These are phyloP conservation scores for Penaeus monodon DNA, from an alignment of 2,888 invertebrate genomes.

Conservation along the genomic window DNA sequence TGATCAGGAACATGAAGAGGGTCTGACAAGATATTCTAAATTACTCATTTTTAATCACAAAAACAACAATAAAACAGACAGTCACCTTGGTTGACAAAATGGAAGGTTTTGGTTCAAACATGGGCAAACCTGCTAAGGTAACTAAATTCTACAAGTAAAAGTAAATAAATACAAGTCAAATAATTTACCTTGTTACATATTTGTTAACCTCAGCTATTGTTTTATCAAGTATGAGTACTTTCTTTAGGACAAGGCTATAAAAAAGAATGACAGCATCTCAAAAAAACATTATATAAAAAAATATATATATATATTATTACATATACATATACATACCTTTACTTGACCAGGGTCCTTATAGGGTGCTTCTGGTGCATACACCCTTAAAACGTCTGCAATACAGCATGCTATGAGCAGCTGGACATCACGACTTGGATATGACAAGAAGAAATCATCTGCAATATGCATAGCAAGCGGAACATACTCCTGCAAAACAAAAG, in stretches of 20 bases:
- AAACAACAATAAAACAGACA: neutral
- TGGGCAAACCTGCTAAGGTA: no score
- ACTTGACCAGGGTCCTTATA: constrained; percentile 96
- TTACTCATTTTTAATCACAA: neutral
- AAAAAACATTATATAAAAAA: no score
- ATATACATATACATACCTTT: constrained; percentile 71
- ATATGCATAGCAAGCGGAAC: constrained; percentile 92
- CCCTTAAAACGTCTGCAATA: constrained; percentile 94
- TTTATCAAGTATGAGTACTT: no score
- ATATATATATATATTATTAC: no score
- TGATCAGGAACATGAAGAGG: constrained; percentile 93
- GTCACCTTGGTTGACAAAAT: no score
- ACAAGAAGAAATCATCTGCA: constrained; percentile 92
- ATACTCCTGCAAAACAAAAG: constrained; percentile 75
- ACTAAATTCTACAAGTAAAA: no score
- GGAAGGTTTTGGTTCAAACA: no score
- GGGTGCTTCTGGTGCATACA: constrained; percentile 97
- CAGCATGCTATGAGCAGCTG: constrained; percentile 96
- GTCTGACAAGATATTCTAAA: constrained; percentile 73
- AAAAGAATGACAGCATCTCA: no score
- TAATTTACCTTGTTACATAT: no score
- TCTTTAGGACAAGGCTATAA: no score
- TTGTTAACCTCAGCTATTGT: no score
- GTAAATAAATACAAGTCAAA: no score
- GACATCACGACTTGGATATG: constrained; percentile 91